Base-by-base conservation (phyloP, 2,888 invertebrate species). In the Tenthredo distinguenda region DNA sequence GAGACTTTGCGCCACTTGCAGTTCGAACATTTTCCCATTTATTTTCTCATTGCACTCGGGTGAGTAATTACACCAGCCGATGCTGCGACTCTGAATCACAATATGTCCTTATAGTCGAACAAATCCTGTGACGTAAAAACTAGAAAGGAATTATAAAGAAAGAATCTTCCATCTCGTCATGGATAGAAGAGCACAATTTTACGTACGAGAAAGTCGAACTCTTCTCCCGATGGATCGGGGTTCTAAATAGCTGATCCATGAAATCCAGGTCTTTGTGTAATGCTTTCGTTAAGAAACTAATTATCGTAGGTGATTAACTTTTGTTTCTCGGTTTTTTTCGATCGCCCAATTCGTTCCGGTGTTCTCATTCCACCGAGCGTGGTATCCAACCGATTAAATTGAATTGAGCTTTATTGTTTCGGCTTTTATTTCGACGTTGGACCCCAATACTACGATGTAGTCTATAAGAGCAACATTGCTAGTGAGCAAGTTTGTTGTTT, bases 401-500 rank as follows among this genome's bases (percentile, higher is more conserved):
- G 18, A 55, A 34, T 47, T 34, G 50, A 55, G 31, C 55, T 47
- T 31, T 47, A 47, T 50, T n/a, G 34, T 31, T 77, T 34, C 15
- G 55, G 7, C 0, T 34, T 50, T 77, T 77, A 47, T 50, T 50
- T 55, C 18, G 77, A n/a, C 34, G 50, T 26, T 77, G 74, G 43
- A 43, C 77, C 50, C 31, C 12, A n/a, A 50, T n/a, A 4, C 31
- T 18, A 47, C 40, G 26, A 62, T 21, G 62, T 21, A 18, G 18
- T 40, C 34, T 43, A 62, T 62, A 37, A 65, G 31, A 62, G 43
- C 37, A 4, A 77, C 21, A 15, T 10, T 62, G 15, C 31, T 31
- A 40, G 68, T 81, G 65, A 43, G 84, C 65, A 79, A 85, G 47
- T 55, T 37, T 68, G 55, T 77, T 77, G 77, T 50, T 50, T 77